phyloP scores from a whole-genome alignment of 2,888 invertebrate genomes.

The Megalurothrips usitatus region DNA sequence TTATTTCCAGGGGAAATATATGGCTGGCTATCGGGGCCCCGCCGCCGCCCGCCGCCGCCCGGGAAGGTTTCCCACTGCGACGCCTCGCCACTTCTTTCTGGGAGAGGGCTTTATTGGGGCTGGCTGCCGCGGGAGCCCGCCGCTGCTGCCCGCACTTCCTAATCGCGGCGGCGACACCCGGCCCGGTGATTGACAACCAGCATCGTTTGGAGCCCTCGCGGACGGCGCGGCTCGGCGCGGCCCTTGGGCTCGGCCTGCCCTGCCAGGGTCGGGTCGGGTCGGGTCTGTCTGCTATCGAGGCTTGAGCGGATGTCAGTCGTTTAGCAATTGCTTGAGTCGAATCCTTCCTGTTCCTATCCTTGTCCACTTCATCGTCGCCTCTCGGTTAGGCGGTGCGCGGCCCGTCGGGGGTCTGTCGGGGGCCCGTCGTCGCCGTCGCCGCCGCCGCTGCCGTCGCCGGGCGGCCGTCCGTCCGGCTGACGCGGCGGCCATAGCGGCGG shows the following conservation, averaged over 20 bases:
- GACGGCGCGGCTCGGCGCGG: too few species aligned
- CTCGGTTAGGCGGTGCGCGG: background rate
- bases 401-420: background rate
- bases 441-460: too few species aligned
- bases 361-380: background rate
- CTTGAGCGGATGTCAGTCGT: slow-evolving; percentile 13
- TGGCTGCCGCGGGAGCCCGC: background rate
- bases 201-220: background rate
- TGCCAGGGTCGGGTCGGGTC: background rate
- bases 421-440: too few species aligned
- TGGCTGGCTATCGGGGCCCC: background rate
- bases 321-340: slow-evolving; percentile 21
- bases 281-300: background rate
- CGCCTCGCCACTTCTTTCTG: background rate
- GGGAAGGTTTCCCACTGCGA: background rate
- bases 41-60: background rate
- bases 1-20: slow-evolving; percentile 23
- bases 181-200: slow-evolving; percentile 21
- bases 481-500: background rate
- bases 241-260: background rate
- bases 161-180: background rate
- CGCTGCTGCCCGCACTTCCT: slow-evolving; percentile 14
- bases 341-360: background rate
- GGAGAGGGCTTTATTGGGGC: background rate
- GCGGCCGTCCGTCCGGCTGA: background rate